These are phyloP conservation scores for Meda fulgida DNA, from an alignment of 2,797 vertebrate genomes.

Conservation along the genomic window DNA sequence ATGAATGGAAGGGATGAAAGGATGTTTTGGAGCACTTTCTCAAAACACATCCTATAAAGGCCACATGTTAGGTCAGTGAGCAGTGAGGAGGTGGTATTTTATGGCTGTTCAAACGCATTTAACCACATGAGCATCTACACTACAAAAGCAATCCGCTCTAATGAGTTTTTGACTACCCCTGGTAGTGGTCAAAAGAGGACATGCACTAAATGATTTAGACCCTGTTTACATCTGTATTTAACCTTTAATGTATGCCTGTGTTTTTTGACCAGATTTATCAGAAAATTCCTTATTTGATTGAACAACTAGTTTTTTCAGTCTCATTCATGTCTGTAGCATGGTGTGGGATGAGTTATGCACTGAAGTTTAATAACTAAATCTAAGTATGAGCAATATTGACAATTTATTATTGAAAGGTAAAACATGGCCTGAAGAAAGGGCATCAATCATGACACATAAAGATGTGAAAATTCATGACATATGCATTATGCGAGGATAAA, in stretches of 20 bases:
- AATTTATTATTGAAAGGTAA: neutral
- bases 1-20: neutral
- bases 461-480: neutral
- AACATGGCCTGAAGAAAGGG: neutral
- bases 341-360: neutral
- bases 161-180: too few species aligned
- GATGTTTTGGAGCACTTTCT: neutral
- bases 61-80: neutral
- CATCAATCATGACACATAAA: neutral
- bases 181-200: too few species aligned
- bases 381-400: neutral
- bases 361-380: neutral
- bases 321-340: neutral
- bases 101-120: neutral
- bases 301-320: accelerated
- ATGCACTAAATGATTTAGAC: too few species aligned
- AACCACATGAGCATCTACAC: too few species aligned
- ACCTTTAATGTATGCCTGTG: too few species aligned
- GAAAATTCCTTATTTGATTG: neutral
- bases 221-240: too few species aligned
- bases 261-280: neutral
- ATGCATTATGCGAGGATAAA: neutral
- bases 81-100: neutral
- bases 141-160: too few species aligned
- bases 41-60: neutral